Evolutionary conservation across 2,797 vertebrate species (phyloP).

Genomic region (Leptatherina wallacei): DNA sequence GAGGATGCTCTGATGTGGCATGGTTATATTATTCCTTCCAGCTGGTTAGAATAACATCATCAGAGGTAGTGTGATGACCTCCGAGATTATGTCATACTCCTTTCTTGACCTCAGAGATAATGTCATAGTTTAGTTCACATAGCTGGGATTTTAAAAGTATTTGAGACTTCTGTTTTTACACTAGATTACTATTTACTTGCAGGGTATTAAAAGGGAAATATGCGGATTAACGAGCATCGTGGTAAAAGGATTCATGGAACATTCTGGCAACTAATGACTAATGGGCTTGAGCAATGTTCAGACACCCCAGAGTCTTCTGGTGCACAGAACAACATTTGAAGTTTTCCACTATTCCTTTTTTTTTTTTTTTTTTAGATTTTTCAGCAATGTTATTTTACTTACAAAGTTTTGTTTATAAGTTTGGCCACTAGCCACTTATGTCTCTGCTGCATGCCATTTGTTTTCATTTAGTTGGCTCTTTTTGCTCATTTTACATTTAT

Average conservation of each 20-base stretch:
- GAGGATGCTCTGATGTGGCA: too few species aligned
- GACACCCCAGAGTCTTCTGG: not conserved
- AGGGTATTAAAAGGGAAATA: too few species aligned
- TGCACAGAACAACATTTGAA: not conserved
- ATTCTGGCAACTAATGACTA: not conserved
- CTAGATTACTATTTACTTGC: too few species aligned
- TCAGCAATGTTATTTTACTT: not conserved
- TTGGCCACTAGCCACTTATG: not conserved
- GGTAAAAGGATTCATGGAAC: not conserved
- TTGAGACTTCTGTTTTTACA: too few species aligned
- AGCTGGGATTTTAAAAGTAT: too few species aligned
- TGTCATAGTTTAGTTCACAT: too few species aligned
- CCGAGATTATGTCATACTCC: too few species aligned
- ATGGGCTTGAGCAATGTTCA: not conserved
- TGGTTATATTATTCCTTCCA: too few species aligned
- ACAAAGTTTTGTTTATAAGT: not conserved
- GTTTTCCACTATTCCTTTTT: not conserved
- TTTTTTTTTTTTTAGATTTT: not conserved
- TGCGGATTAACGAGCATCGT: not conserved
- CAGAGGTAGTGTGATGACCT: too few species aligned
- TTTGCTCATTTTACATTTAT: slow-evolving; percentile 30
- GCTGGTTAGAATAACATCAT: too few species aligned
- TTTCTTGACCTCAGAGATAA: too few species aligned
- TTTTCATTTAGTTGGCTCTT: slow-evolving; percentile 19
- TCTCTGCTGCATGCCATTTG: slow-evolving; percentile 16